These are phyloP conservation scores for Pteruthius melanotis DNA, from an alignment of 2,113 vertebrate genomes.

Conservation along the genomic window DNA sequence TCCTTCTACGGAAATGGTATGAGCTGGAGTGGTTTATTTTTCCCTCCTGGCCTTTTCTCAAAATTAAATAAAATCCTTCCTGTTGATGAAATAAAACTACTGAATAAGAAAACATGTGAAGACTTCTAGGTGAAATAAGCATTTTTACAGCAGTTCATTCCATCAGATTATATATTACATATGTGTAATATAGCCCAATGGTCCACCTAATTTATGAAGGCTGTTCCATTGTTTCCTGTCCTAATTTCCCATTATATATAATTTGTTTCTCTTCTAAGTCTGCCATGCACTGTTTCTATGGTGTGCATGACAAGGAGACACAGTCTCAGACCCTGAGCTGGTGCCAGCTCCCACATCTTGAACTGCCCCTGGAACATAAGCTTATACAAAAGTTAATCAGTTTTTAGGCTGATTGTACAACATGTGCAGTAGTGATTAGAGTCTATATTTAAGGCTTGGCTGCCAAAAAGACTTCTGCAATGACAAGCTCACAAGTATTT, in stretches of 20 bases:
- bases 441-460: slow-evolving; percentile 35
- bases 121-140: slow-evolving; percentile 6
- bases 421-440: slow-evolving; percentile 48
- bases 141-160: slow-evolving; percentile 24
- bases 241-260: slow-evolving; percentile 27
- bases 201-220: slow-evolving; percentile 9
- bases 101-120: slow-evolving; percentile 58
- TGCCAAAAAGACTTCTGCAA: slow-evolving; percentile 20
- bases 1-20: background rate
- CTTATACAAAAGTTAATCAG: slow-evolving; percentile 47
- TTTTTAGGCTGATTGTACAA: slow-evolving; percentile 20
- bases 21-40: background rate
- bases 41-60: background rate
- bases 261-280: background rate
- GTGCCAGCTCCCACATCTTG: slow-evolving; percentile 23
- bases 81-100: slow-evolving; percentile 9
- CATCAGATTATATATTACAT: background rate
- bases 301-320: background rate
- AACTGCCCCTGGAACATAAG: slow-evolving; percentile 35
- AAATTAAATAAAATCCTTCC: background rate
- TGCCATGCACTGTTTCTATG: background rate
- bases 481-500: slow-evolving; percentile 7
- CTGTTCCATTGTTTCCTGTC: slow-evolving; percentile 14
- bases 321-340: background rate
- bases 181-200: background rate